phyloP scores from a whole-genome alignment of 30 jellyfish, hydroid and myxozoan genomes.

The Catostylus mosaicus region DNA sequence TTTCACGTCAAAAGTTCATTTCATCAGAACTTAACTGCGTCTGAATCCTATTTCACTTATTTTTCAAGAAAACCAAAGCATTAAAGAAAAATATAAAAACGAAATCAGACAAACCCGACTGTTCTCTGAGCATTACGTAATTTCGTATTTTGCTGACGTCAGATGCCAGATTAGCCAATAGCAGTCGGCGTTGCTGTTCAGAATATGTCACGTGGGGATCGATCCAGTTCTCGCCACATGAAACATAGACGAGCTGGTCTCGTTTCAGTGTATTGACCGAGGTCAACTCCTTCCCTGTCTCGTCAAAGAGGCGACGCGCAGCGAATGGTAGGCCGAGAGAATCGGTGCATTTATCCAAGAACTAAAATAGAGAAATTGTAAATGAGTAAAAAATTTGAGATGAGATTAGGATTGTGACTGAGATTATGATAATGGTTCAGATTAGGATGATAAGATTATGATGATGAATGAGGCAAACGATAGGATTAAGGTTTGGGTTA shows the following conservation, averaged over 20 bases:
- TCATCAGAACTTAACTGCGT: no score
- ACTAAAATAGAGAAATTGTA: conserved; percentile 34
- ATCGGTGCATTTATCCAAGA: conserved; percentile 85
- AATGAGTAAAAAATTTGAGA: background rate
- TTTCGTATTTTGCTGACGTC: conserved; percentile 74
- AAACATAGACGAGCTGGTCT: conserved; percentile 81
- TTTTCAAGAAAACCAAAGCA: no score
- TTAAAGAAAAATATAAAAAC: no score
- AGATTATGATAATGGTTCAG: no score
- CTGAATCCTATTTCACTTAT: no score
- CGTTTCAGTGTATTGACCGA: conserved; percentile 48
- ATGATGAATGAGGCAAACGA: no score
- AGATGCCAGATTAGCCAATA: conserved; percentile 84
- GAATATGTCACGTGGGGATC: conserved; percentile 71
- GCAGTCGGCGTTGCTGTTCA: conserved; percentile 72
- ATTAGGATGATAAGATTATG: no score
- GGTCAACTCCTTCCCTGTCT: conserved; percentile 77
- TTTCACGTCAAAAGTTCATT: no score
- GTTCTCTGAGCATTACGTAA: conserved; percentile 50
- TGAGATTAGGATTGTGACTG: background rate
- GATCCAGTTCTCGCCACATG: conserved; percentile 91
- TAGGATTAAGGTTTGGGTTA: no score
- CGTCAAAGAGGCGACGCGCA: conserved; percentile 86
- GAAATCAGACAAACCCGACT: conserved; percentile 51
- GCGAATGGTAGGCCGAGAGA: conserved; percentile 82